phyloP scores from a whole-genome alignment of 2,113 vertebrate genomes.

The Cranoglanis bouderius region DNA sequence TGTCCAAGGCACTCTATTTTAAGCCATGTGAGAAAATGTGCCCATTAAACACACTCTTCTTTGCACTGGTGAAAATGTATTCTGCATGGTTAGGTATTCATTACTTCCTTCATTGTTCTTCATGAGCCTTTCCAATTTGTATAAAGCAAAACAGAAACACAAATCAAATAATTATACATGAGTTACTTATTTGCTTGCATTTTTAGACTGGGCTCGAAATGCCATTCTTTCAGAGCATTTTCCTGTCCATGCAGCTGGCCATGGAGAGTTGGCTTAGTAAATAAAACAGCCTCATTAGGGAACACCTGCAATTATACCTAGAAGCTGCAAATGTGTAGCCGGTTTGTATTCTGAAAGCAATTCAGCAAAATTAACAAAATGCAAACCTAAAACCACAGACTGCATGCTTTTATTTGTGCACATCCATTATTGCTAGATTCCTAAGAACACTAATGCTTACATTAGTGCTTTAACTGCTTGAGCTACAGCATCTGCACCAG shows the following conservation, averaged over 20 bases:
- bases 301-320: slow-evolving; percentile 53
- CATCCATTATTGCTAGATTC: background rate
- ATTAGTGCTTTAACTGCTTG: background rate
- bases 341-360: slow-evolving; percentile 28
- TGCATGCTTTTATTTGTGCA: background rate
- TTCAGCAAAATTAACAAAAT: slow-evolving; percentile 26
- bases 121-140: background rate
- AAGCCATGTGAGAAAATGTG: slow-evolving; percentile 22
- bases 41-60: slow-evolving; percentile 15
- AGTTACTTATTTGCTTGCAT: slow-evolving; percentile 47
- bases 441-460: background rate
- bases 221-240: slow-evolving; percentile 27
- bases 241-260: slow-evolving; percentile 39
- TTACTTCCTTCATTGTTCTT: slow-evolving; percentile 9
- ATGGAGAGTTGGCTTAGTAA: slow-evolving; percentile 41
- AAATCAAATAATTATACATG: slow-evolving; percentile 47
- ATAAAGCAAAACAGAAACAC: slow-evolving; percentile 28
- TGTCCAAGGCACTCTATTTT: slow-evolving; percentile 25
- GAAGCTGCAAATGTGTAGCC: slow-evolving; percentile 40
- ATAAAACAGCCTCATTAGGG: slow-evolving; percentile 58
- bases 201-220: slow-evolving; percentile 36
- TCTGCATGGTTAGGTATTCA: slow-evolving; percentile 37
- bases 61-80: slow-evolving; percentile 15
- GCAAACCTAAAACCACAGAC: slow-evolving; percentile 5
- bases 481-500: background rate